A percentile compares a stretch with the other conserved stretches of the same genome.
Conservation (phyloP, 30 jellyfish, hydroid and myxozoan genomes). For the Morbakka virulenta region DNA sequence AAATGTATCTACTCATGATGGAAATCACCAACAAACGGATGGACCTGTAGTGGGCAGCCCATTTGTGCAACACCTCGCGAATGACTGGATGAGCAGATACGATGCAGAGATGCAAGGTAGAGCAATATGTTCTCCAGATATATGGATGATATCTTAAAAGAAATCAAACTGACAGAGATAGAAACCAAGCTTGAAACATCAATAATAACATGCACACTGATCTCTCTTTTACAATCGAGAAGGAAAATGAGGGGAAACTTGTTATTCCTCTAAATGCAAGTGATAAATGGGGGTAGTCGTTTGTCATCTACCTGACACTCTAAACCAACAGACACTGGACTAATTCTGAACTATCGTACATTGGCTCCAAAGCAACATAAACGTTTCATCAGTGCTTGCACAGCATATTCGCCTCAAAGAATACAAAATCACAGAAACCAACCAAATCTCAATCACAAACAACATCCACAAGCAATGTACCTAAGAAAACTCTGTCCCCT, state of each 20-base stretch:
- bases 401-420: too few species aligned
- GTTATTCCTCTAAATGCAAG: constrained; percentile 25
- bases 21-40: too few species aligned
- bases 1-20: too few species aligned
- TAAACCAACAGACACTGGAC: constrained; percentile 16
- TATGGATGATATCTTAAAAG: constrained; percentile 17
- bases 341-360: constrained; percentile 23
- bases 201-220: constrained; percentile 21
- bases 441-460: too few species aligned
- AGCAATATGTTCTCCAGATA: constrained; percentile 2
- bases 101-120: too few species aligned
- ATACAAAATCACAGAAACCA: too few species aligned
- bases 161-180: constrained; percentile 2
- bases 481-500: too few species aligned
- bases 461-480: too few species aligned
- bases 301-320: constrained; percentile 19
- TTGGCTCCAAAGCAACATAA: constrained; percentile 14
- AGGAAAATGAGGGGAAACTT: neutral
- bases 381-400: too few species aligned
- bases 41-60: too few species aligned
- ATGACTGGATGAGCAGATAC: too few species aligned
- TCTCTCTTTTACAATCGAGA: constrained; percentile 12
- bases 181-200: constrained; percentile 15
- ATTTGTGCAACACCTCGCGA: too few species aligned
- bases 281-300: neutral